These are phyloP conservation scores for Trypoxylon attenuatum DNA, from an alignment of 2,888 invertebrate species.

Conservation along the genomic window DNA sequence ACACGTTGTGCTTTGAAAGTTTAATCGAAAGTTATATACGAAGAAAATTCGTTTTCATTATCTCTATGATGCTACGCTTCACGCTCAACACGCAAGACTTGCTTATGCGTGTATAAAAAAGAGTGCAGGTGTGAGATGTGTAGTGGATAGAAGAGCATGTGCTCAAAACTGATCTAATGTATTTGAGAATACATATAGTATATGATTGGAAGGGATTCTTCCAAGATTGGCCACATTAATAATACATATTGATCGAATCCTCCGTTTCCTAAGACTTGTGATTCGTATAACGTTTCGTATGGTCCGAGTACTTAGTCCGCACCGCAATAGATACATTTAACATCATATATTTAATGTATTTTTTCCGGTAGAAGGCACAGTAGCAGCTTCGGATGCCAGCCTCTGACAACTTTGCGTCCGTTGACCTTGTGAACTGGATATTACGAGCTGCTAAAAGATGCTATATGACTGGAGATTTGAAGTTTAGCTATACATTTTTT, in stretches of 20 bases:
- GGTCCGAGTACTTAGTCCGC: constrained; percentile 11
- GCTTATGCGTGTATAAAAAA: too few relatives aligned
- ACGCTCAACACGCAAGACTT: too few relatives aligned
- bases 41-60: too few relatives aligned
- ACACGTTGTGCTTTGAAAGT: neutral
- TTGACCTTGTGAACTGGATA: constrained; percentile 67
- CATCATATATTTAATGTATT: constrained; percentile 30
- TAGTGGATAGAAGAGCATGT: too few relatives aligned
- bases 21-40: too few relatives aligned
- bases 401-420: constrained; percentile 69
- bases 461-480: constrained; percentile 48
- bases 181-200: too few relatives aligned
- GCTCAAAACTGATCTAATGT: too few relatives aligned
- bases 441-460: constrained; percentile 42
- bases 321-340: constrained; percentile 8
- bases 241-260: neutral
- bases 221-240: neutral
- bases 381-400: constrained; percentile 71
- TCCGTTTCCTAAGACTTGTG: constrained; percentile 6
- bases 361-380: constrained; percentile 68
- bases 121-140: too few relatives aligned
- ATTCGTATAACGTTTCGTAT: constrained; percentile 1
- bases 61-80: too few relatives aligned
- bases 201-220: neutral
- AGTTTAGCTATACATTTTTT: constrained; percentile 51